phyloP scores from a whole-genome alignment of 2,797 vertebrate species.

The Thamnophis elegans region DNA sequence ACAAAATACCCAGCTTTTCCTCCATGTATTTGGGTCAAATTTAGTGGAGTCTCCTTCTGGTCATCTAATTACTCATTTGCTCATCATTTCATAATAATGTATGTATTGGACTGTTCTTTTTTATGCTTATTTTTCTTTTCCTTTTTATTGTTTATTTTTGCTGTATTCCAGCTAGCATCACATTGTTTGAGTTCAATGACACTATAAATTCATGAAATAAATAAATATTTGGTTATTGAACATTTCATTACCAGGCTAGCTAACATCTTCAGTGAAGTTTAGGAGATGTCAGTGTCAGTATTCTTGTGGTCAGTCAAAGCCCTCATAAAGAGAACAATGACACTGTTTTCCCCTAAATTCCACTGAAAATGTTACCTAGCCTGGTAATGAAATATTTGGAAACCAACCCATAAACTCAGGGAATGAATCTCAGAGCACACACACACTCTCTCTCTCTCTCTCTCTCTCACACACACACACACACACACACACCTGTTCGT shows the following conservation, averaged over 20 bases:
- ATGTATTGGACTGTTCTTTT: neutral
- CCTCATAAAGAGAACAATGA: no score
- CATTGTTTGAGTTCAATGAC: neutral
- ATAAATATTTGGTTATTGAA: neutral
- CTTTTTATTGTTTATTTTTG: neutral
- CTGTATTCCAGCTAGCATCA: neutral
- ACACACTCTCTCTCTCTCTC: no score
- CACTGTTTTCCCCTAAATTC: no score
- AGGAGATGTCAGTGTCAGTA: no score
- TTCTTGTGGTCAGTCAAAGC: no score
- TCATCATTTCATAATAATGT: neutral
- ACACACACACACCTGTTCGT: neutral
- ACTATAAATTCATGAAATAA: neutral
- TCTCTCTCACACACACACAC: no score
- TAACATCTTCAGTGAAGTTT: no score
- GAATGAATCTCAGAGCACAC: no score
- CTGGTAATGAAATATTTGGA: no score
- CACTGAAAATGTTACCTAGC: no score
- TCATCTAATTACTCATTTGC: neutral
- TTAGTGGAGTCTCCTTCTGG: neutral
- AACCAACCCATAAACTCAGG: no score
- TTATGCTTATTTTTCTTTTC: neutral
- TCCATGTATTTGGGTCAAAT: neutral
- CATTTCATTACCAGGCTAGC: no score
- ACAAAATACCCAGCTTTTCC: neutral